These are phyloP conservation scores for Desoria tigrina DNA, from an alignment of 2,888 invertebrate species.

Conservation along the genomic window DNA sequence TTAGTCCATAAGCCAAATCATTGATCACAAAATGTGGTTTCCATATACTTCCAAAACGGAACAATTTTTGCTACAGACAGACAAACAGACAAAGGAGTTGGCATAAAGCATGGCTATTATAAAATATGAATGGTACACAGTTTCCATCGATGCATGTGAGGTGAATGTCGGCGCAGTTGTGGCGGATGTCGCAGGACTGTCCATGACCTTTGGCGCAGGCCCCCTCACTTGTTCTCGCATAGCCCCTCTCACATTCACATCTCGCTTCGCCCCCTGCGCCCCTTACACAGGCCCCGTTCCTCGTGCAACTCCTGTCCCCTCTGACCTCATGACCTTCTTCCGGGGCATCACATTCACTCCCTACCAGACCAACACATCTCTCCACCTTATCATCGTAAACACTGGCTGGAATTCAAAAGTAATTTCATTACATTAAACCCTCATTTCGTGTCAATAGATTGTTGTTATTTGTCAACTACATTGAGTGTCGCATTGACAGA, in stretches of 20 bases:
- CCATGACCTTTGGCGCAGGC: slow-evolving; percentile 35
- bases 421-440: no score
- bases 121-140: no score
- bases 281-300: slow-evolving; percentile 38
- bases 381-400: slow-evolving; percentile 41
- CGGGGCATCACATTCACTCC: slow-evolving; percentile 38
- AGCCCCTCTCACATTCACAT: slow-evolving; percentile 43
- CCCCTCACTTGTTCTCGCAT: slow-evolving; percentile 30
- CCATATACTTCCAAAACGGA: no score
- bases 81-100: no score
- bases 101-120: no score
- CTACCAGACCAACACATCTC: slow-evolving; percentile 43
- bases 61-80: no score
- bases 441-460: no score
- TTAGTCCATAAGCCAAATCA: no score
- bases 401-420: no score
- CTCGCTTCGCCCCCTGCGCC: slow-evolving; percentile 12
- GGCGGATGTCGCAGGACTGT: slow-evolving; percentile 24
- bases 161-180: slow-evolving; percentile 39
- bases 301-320: slow-evolving; percentile 41
- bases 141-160: slow-evolving; percentile 46
- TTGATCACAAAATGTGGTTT: no score
- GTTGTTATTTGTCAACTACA: no score
- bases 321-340: slow-evolving; percentile 17
- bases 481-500: slow-evolving; percentile 35